Base-by-base conservation (phyloP, 2,888 invertebrate genomes). In the Thereva nobilitata region DNA sequence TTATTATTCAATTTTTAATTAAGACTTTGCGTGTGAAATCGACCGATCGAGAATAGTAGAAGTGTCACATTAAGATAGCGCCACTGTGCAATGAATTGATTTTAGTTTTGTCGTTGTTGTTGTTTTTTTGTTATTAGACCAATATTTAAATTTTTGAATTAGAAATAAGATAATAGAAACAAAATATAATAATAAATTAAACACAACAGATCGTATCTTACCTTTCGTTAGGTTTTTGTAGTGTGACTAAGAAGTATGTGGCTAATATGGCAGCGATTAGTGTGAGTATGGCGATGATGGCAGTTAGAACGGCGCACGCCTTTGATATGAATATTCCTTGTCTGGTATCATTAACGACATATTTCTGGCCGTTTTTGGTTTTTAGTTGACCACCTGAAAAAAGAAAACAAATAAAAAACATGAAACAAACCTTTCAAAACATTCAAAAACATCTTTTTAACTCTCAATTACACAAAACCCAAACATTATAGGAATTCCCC, bases 351-450 rank as follows among this genome's bases (percentile, higher is more conserved):
- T 80, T 81, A 66, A 81, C 78, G 6, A 81, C 78, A 71, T 81
- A 81, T 73, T 81, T 81, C 72, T 81, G 81, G 34, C 81, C 81
- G 73, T 81, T 81, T 72, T 81, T 81, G n/a, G 81, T 77, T 74
- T 81, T 81, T 0, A 81, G 73, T 68, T 81, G 81, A 54, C 81
- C 81, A 72, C 81, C 81, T 81, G 73, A 2, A 75, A 68, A 9
- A 47, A 52, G 42, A 64, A 56, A 56, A 74, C 55, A 10, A 68
- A 59, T 10, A n/a, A 7, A 23, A 10, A 10, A 59, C 54, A 66
- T 37, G 49, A 53, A 53, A 34, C 53, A 38, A 42, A 23, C 5
- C n/a, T 7, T 10, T 53, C n/a, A 35, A 34, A 23, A 23, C 23
- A 23, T 23, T 23, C 23, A 23, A 23, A n/a, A 23, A 23, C 23